Percentiles rank a stretch among this genome's conserved stretches.
Conservation (phyloP, 2,797 vertebrate genomes). For the Carduelis carduelis region DNA sequence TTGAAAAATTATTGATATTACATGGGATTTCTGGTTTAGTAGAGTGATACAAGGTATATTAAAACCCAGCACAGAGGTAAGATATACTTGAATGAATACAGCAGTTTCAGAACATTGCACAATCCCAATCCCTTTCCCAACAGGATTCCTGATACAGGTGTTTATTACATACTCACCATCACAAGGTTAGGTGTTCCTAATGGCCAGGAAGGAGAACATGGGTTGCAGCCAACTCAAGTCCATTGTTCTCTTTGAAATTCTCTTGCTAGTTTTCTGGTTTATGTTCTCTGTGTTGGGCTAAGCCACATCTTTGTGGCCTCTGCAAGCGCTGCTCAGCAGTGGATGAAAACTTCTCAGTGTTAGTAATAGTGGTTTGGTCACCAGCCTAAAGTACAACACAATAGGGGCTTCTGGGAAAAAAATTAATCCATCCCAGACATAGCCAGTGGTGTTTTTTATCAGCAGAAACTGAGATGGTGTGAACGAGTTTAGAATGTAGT, state of each 20-base stretch:
- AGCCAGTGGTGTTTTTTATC: neutral
- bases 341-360: neutral
- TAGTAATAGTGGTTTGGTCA: neutral
- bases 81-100: neutral
- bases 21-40: neutral
- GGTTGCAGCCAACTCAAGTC: neutral
- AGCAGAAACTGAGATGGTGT: neutral
- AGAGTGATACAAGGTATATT: neutral
- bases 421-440: neutral
- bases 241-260: accelerated
- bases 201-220: neutral
- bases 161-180: neutral
- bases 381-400: neutral
- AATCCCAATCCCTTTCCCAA: neutral
- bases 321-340: neutral
- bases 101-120: neutral
- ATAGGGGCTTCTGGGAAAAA: neutral
- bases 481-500: neutral
- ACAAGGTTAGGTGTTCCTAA: neutral
- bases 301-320: neutral
- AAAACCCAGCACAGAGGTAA: neutral
- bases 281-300: neutral
- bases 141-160: neutral
- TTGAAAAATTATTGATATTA: neutral
- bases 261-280: neutral